Conservation (phyloP, 1,140 invertebrate genomes). For the Copidosoma floridanum region DNA sequence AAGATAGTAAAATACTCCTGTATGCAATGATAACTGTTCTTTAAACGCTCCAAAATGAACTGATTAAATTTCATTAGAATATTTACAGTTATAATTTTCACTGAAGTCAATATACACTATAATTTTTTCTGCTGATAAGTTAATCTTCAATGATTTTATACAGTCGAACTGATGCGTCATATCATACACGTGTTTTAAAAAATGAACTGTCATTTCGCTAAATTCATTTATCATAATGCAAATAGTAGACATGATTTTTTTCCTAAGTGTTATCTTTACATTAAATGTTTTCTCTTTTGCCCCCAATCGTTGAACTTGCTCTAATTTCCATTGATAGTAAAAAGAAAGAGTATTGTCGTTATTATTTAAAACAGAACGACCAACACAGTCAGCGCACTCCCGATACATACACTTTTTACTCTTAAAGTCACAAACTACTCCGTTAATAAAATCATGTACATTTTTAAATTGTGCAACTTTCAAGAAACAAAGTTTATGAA, state of each 20-base stretch:
- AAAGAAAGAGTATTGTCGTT: background rate
- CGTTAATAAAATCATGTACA: constrained; percentile 20
- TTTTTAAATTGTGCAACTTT: constrained; percentile 14
- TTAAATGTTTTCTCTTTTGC: constrained; percentile 13
- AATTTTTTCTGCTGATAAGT: constrained; percentile 33
- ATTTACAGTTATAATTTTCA: constrained; percentile 44
- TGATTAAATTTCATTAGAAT: constrained; percentile 40
- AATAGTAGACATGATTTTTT: constrained; percentile 11
- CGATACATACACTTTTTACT: constrained; percentile 24
- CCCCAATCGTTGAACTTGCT: constrained; percentile 4
- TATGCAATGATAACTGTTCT: constrained; percentile 2
- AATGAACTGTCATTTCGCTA: constrained; percentile 12
- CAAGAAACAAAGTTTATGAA: background rate
- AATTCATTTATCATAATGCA: constrained; percentile 13
- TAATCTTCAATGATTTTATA: constrained; percentile 36
- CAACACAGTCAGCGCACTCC: constrained; percentile 16
- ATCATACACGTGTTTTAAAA: constrained; percentile 35
- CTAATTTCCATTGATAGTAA: constrained; percentile 11
- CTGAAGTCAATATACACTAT: constrained; percentile 43
- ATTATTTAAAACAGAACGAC: background rate
- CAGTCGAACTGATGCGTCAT: constrained; percentile 35
- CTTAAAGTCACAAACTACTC: constrained; percentile 12
- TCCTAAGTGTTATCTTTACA: constrained; percentile 15
- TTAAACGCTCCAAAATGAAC: constrained; percentile 39
- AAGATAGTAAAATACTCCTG: background rate